phyloP scores from a whole-genome alignment of 2,113 vertebrate species.

The Excalfactoria chinensis region DNA sequence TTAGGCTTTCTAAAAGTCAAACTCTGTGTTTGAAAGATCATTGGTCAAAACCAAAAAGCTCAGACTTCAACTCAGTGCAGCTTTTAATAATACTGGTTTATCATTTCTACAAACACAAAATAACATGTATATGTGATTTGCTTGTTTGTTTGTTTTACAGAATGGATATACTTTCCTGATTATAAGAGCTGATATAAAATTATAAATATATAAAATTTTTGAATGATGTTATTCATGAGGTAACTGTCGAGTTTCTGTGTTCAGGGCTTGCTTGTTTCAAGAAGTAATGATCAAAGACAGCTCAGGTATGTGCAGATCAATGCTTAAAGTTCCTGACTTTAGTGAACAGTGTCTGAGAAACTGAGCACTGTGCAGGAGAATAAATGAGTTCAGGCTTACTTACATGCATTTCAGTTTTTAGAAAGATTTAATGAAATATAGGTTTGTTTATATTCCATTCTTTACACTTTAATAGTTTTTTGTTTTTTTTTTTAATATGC shows the following conservation, averaged over 20 bases:
- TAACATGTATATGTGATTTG: not conserved
- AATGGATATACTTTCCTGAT: not conserved
- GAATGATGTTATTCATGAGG: not conserved
- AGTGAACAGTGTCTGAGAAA: not conserved
- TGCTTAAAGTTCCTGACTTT: not conserved
- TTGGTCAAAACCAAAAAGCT: not conserved
- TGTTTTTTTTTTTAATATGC: not conserved
- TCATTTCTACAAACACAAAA: not conserved
- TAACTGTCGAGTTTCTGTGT: not conserved
- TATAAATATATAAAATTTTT: not conserved
- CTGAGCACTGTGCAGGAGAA: not conserved
- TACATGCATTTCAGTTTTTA: not conserved
- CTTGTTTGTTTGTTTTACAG: not conserved
- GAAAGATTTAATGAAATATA: not conserved
- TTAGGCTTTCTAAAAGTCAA: not conserved
- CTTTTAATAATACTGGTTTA: not conserved
- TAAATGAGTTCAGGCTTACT: not conserved
- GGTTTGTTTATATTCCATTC: not conserved
- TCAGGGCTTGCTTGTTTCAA: conserved; percentile 4
- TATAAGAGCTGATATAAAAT: not conserved
- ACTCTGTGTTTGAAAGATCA: not conserved
- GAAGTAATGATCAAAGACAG: conserved; percentile 40
- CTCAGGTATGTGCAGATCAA: conserved; percentile 40
- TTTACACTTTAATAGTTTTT: not conserved
- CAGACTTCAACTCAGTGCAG: not conserved